These are phyloP conservation scores for Chloroceryle inda DNA, from an alignment of 2,797 vertebrate genomes.

Conservation along the genomic window DNA sequence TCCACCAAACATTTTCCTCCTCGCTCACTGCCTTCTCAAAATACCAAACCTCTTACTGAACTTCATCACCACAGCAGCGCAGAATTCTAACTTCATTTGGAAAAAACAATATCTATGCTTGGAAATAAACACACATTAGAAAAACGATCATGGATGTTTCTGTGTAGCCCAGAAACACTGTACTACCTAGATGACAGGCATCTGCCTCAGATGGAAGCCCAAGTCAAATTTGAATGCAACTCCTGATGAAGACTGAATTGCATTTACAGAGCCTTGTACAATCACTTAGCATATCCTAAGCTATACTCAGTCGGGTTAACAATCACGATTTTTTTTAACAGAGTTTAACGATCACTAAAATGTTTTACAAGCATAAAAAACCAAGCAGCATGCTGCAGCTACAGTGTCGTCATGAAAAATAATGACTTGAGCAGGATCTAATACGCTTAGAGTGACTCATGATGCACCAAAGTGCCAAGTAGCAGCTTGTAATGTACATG, in stretches of 20 bases:
- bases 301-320: background rate
- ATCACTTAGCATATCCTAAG: background rate
- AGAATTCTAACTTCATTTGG: background rate
- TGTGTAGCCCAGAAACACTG: background rate
- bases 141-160: background rate
- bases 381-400: background rate
- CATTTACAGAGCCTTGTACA: background rate
- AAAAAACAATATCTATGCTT: background rate
- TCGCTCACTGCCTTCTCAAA: background rate
- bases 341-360: background rate
- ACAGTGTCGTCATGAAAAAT: background rate
- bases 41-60: background rate
- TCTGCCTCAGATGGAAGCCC: background rate
- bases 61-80: background rate
- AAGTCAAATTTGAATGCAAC: background rate
- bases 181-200: background rate
- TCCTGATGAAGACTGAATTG: background rate
- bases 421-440: background rate
- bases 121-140: background rate
- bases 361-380: background rate
- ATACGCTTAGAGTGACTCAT: background rate
- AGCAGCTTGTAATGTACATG: background rate
- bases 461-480: background rate
- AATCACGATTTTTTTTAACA: background rate
- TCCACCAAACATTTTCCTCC: background rate